Evolutionary conservation across 2,888 invertebrate genomes (phyloP).

Genomic region (Steinernema hermaphroditum): DNA sequence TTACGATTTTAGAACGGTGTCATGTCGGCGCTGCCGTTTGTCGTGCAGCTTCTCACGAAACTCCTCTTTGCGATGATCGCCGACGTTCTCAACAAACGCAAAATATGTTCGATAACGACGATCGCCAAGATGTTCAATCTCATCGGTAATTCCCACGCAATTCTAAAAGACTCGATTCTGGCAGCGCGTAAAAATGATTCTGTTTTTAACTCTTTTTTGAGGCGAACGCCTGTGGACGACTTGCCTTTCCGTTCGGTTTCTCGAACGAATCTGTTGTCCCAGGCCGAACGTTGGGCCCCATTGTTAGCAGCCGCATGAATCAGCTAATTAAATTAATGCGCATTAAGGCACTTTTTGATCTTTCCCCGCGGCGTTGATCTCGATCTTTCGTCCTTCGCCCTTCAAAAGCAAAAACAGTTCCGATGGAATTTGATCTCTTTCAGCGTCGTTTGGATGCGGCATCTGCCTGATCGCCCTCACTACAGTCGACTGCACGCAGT

Average conservation of each 20-base stretch:
- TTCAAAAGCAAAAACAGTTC: not conserved
- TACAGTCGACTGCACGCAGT: constrained; percentile 56
- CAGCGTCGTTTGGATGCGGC: constrained; percentile 62
- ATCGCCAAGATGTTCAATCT: constrained; percentile 61
- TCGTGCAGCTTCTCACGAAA: constrained; percentile 62
- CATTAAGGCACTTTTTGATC: constrained; percentile 19
- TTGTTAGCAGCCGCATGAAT: not conserved
- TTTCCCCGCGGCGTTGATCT: not conserved
- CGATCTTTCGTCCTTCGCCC: not conserved
- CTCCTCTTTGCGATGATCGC: constrained; percentile 59
- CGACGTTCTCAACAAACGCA: constrained; percentile 49
- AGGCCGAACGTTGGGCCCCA: no score
- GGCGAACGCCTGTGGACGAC: no score
- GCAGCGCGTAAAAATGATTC: not conserved
- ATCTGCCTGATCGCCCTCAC: constrained; percentile 58
- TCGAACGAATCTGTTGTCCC: no score
- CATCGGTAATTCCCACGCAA: constrained; percentile 46
- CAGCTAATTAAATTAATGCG: constrained; percentile 8
- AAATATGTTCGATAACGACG: constrained; percentile 43
- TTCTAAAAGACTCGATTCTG: not conserved
- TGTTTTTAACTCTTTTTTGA: not conserved
- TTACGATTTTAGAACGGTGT: constrained; percentile 63
- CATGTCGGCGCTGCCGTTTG: constrained; percentile 63
- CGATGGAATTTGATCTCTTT: constrained; percentile 33
- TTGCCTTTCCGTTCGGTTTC: no score